Conservation (phyloP, 2,113 vertebrate genomes). For the human (Homo sapiens) region GRCh38 chr6:67970501-67971000, state of each 20-base stretch:
- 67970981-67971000: background rate
- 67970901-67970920: background rate
- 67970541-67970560: background rate
- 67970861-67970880: background rate
- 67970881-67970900: background rate
- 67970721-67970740: background rate
- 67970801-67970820: constrained; percentile 45
- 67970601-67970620: background rate
- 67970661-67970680: background rate
- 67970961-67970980: background rate
- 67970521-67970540: background rate
- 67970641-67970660: background rate
- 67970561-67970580: background rate
- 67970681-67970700: background rate
- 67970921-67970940: background rate
- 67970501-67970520: background rate
- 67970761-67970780: background rate
- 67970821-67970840: background rate
- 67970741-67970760: background rate
- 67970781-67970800: constrained; percentile 1
- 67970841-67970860: background rate
- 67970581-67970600: background rate
- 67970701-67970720: background rate
- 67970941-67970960: background rate
- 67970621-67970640: background rate